Evolutionary conservation across 2,888 invertebrate species (phyloP), one percentile per base, ranked within the genome.

Genomic region (Lepidonotus clava): DNA sequence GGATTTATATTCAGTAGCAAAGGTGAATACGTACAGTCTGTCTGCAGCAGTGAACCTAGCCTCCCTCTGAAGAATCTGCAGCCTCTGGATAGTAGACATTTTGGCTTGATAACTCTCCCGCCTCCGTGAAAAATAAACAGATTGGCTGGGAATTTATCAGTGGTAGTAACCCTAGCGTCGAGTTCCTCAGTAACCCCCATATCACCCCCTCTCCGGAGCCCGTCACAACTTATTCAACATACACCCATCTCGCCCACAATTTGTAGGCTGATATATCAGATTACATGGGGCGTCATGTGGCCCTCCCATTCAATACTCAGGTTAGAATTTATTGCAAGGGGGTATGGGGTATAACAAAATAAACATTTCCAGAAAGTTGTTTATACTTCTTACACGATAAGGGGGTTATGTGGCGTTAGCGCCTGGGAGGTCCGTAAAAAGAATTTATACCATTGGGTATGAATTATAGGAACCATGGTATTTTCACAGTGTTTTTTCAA

Each of bases 191-290:
- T 11, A 8, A 46, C 8, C 66, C 66, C 32, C 24, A 4, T 32
- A 66, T 32, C 24, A 28, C 66, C 66, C 32, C 46, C 46, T n/a
- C n/a, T n/a, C n/a, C n/a, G n/a, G 66, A 24, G 11, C 11, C 66
- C 21, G 71, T 71, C 71, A 71, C 71, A 71, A 71, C 71, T 71
- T 71, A 38, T 71, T 71, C 38, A 38, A n/a, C 6, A 6, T 1
- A 38, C 2, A 71, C n/a, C n/a, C n/a, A 71, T 71, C 71, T 38
- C 71, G 24, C 38, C 38, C 34, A 8, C 71, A 71, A 71, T 71
- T 71, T 71, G 71, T 71, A 38, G 71, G 36, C 34, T 36, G 34
- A 34, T 71, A 71, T 34, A 34, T 71, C 71, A 2, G 71, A 71
- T 71, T 71, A 71, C 28, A 56, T 56, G n/a, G 8, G 32, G 6